Percentiles rank a stretch among this genome's conserved stretches.
These are phyloP conservation scores for Cololabis saira DNA, from an alignment of 2,113 vertebrate species.

Conservation along the genomic window DNA sequence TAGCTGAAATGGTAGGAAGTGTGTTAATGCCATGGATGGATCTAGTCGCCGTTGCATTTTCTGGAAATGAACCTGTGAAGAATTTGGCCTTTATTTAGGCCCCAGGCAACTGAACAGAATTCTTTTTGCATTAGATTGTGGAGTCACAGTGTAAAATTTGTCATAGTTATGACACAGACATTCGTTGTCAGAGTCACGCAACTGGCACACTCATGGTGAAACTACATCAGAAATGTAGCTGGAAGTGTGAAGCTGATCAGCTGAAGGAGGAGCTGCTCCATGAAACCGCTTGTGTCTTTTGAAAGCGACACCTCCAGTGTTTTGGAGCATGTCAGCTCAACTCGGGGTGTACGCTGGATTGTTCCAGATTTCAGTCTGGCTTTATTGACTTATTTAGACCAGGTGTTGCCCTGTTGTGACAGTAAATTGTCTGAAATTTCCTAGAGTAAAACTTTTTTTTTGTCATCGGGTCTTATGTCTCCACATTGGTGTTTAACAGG, in stretches of 20 bases:
- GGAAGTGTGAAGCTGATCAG: neutral
- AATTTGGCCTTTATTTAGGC: slow-evolving; percentile 15
- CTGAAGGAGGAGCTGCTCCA: slow-evolving; percentile 30
- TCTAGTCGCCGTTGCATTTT: neutral
- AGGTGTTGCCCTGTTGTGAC: slow-evolving; percentile 5
- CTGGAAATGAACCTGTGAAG: neutral
- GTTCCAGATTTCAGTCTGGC: neutral
- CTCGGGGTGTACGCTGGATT: neutral
- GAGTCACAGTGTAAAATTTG: slow-evolving; percentile 59
- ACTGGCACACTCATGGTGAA: slow-evolving; percentile 41
- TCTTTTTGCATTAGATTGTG: slow-evolving; percentile 50
- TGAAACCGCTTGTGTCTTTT: slow-evolving; percentile 36
- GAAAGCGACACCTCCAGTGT: neutral
- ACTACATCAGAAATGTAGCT: slow-evolving; percentile 25
- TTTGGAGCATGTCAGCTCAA: neutral
- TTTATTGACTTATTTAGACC: neutral
- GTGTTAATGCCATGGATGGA: no score
- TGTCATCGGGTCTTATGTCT: slow-evolving; percentile 8
- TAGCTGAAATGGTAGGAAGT: no score
- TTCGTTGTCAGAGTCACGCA: slow-evolving; percentile 25
- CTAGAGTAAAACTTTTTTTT: neutral
- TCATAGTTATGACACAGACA: slow-evolving; percentile 41
- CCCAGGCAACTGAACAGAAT: slow-evolving; percentile 2
- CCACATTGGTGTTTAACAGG: slow-evolving; percentile 70
- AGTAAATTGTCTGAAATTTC: neutral